A percentile compares a stretch with the other conserved stretches of the same genome.
Evolutionary conservation across 2,888 invertebrate species (phyloP).

Genomic region (Aphrophora alni): DNA sequence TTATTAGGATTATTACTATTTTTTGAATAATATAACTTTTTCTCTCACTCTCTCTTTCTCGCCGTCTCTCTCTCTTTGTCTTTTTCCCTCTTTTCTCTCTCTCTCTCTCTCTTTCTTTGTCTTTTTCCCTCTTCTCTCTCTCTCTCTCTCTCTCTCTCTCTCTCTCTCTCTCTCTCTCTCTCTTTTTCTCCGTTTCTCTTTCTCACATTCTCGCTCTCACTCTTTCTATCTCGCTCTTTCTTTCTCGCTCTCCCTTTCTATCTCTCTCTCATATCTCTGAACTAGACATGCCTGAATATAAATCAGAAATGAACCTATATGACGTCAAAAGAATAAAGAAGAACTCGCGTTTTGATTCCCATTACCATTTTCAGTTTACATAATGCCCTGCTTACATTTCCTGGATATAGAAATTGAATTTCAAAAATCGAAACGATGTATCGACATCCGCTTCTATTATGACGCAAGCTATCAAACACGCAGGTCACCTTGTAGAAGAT

Average conservation of each 20-base stretch:
- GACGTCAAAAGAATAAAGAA: too few relatives aligned
- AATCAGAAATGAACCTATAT: too few relatives aligned
- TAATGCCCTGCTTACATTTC: too few relatives aligned
- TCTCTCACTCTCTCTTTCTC: conserved; percentile 26
- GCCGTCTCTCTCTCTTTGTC: conserved; percentile 40
- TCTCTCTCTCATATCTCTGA: too few relatives aligned
- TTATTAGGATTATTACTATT: neutral
- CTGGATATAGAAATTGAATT: too few relatives aligned
- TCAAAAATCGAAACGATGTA: too few relatives aligned
- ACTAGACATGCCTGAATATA: too few relatives aligned
- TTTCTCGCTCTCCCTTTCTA: conserved; percentile 37
- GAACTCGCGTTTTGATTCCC: too few relatives aligned
- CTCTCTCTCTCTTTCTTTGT: conserved; percentile 19
- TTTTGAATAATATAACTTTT: conserved; percentile 46
- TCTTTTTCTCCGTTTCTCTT: conserved; percentile 9
- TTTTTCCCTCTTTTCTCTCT: conserved; percentile 40
- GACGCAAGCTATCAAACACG: too few relatives aligned
- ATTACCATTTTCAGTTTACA: too few relatives aligned
- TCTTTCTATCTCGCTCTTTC: conserved; percentile 30
- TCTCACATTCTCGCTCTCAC: conserved; percentile 4
- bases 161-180: conserved; percentile 22
- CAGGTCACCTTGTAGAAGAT: too few relatives aligned
- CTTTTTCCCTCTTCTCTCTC: conserved; percentile 3
- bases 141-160: conserved; percentile 31
- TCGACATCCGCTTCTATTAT: too few relatives aligned